phyloP scores from a whole-genome alignment of 2,888 invertebrate species.

The Chironomus tentans region DNA sequence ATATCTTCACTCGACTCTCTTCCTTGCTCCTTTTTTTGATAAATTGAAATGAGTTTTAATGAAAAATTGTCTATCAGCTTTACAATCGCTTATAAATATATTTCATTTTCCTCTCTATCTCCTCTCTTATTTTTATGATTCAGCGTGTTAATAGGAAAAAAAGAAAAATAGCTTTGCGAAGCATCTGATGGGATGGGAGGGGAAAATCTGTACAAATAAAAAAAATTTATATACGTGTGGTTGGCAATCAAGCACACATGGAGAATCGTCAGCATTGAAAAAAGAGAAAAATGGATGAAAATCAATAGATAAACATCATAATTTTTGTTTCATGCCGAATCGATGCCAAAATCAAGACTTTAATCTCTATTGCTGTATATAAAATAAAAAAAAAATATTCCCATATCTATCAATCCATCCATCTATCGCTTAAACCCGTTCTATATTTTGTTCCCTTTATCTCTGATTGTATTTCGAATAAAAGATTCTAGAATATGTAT shows the following conservation, averaged over 20 bases:
- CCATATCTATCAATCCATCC: not conserved
- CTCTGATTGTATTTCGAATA: not conserved
- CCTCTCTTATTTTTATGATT: not conserved
- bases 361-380: not conserved
- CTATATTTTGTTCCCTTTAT: not conserved
- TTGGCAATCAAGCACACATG: not conserved
- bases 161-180: not conserved
- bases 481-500: not conserved
- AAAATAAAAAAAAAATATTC: not conserved
- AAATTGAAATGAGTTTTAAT: not conserved
- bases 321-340: constrained; percentile 10
- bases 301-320: constrained; percentile 19
- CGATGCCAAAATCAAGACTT: not conserved
- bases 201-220: not conserved
- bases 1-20: not conserved
- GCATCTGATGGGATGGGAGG: not conserved
- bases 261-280: not conserved
- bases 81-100: no score
- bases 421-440: not conserved
- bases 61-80: not conserved
- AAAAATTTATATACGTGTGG: not conserved
- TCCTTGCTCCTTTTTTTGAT: not conserved
- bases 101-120: not conserved
- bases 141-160: not conserved
- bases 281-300: not conserved